A percentile compares a stretch with the other conserved stretches of the same genome.
These are phyloP conservation scores for Crioceris asparagi DNA, from an alignment of 2,888 invertebrate genomes.

Conservation along the genomic window DNA sequence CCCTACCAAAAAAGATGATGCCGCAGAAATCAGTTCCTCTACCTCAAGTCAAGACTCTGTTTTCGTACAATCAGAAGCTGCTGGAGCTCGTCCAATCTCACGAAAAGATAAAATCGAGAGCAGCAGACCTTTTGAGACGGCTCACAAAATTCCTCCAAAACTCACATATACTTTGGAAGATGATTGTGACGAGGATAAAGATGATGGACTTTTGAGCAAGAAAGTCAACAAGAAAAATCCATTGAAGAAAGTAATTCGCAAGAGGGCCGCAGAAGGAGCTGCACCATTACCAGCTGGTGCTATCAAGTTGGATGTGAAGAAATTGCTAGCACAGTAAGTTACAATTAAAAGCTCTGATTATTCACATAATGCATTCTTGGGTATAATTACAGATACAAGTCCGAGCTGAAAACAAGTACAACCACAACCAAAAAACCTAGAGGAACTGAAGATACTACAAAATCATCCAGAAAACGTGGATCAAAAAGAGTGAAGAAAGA, in stretches of 20 bases:
- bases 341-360: not conserved
- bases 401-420: slow-evolving; percentile 26
- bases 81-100: slow-evolving; percentile 31
- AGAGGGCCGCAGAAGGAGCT: slow-evolving; percentile 22
- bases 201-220: slow-evolving; percentile 8
- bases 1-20: slow-evolving; percentile 36
- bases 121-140: slow-evolving; percentile 50
- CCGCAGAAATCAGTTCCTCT: too few species aligned
- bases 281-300: slow-evolving; percentile 37
- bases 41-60: slow-evolving; percentile 59
- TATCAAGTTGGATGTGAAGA: slow-evolving; percentile 29
- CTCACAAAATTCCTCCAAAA: slow-evolving; percentile 57
- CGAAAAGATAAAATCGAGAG: slow-evolving; percentile 29
- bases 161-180: slow-evolving; percentile 34
- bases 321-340: slow-evolving; percentile 16
- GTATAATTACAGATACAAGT: slow-evolving; percentile 32
- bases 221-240: slow-evolving; percentile 14
- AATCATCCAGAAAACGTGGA: slow-evolving; percentile 7
- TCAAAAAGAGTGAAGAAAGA: slow-evolving; percentile 28
- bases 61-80: slow-evolving; percentile 42
- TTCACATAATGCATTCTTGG: too few species aligned
- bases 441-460: slow-evolving; percentile 2
- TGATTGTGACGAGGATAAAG: slow-evolving; percentile 20
- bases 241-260: slow-evolving; percentile 26
- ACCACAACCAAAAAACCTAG: slow-evolving; percentile 16